Evolutionary conservation across 2,113 vertebrate species (phyloP), one percentile per base, ranked within the genome.

Genomic region (Phyllostomus discolor): DNA sequence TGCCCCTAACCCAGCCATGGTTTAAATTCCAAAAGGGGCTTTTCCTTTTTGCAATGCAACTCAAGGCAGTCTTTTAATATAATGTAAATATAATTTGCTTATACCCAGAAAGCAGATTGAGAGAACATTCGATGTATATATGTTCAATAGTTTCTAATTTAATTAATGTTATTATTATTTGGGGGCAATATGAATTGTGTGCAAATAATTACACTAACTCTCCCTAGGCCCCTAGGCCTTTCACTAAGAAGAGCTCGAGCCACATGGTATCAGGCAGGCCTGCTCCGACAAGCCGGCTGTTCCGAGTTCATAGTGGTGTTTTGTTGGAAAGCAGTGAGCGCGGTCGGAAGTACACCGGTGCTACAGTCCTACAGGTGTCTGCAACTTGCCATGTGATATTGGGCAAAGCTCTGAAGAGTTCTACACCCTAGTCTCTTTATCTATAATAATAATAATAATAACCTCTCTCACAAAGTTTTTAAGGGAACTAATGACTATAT

Each of bases 261-360:
- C 26, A 35, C 15, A 1, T 3, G 11, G 10, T 26, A 26, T 48
- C 16, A 8, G 4, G 20, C 4, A 82, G 38, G 4, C 41, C 12
- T 46, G 1, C 4, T 35, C 38, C 35, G 22, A 5, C 1, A 67
- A 46, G 48, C 2, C 59, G 38, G 16, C 22, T 38, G 12, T 46
- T 81, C 10, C 38, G 35, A 66, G 46, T 41, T 75, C 57, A 35
- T 7, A 62, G 14, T 22, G 19, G n/a, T 50, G 20, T 78, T 69
- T 17, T n/a, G 11, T 59, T 64, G 26, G 41, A 82, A 88, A 73
- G 41, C 31, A 62, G 22, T 46, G 14, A 64, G 19, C 1, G 33
- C 1, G 2, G 43, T 0, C 33, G n/a, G 14, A 43, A 0, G 2
- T 9, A 20, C 12, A 9, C 15, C 22, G 0, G 1, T 62, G 79